These are phyloP conservation scores for Epizoanthus illoricatus DNA, from an alignment of 92 coral and sea anemone genomes.

Conservation along the genomic window DNA sequence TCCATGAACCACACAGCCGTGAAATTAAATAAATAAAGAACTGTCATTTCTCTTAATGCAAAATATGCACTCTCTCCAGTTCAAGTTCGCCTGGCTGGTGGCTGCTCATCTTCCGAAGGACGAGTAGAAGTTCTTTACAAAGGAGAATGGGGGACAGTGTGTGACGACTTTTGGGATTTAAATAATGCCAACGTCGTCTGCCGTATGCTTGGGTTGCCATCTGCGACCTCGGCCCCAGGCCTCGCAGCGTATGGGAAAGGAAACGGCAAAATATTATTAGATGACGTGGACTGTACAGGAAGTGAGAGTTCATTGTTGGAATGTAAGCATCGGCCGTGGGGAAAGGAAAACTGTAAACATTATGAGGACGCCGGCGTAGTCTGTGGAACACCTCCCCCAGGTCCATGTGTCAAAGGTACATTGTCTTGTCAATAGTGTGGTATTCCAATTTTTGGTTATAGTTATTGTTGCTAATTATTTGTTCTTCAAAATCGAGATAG, in stretches of 20 bases:
- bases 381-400: not conserved
- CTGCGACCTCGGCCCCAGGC: slow-evolving; percentile 17
- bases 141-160: slow-evolving; percentile 31
- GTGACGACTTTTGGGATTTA: slow-evolving; percentile 33
- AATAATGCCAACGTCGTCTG: slow-evolving; percentile 36
- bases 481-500: not conserved
- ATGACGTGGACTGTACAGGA: slow-evolving; percentile 35
- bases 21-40: not conserved
- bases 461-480: not conserved
- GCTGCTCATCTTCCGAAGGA: slow-evolving; percentile 24
- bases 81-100: slow-evolving; percentile 27
- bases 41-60: not conserved
- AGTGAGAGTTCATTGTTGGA: slow-evolving; percentile 30
- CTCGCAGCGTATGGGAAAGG: slow-evolving; percentile 34
- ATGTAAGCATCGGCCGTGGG: slow-evolving; percentile 27
- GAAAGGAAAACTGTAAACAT: slow-evolving; percentile 13
- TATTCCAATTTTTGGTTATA: not conserved
- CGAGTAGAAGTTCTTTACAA: slow-evolving; percentile 35
- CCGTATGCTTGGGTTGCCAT: slow-evolving; percentile 27
- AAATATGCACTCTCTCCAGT: not conserved
- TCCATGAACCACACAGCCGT: not conserved
- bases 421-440: too few relatives aligned
- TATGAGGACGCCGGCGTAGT: slow-evolving; percentile 18
- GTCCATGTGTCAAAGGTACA: not conserved
- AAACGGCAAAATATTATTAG: slow-evolving; percentile 27